phyloP scores from a whole-genome alignment of 2,888 invertebrate species.

The Itoplectis maculator region DNA sequence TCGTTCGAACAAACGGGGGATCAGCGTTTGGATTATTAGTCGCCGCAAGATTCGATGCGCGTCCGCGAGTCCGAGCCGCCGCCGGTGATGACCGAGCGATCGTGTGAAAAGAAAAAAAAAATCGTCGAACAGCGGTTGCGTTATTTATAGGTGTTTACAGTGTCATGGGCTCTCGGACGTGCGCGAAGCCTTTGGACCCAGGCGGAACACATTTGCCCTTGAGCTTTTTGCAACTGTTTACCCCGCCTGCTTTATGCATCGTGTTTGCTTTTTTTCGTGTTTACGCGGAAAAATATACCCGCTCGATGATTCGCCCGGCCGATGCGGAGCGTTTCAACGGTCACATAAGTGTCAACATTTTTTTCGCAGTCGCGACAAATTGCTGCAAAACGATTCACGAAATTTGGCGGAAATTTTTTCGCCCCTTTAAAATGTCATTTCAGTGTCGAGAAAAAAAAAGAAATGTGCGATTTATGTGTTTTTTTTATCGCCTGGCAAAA shows the following conservation, averaged over 20 bases:
- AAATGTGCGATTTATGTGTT: no score
- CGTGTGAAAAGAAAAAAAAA: no score
- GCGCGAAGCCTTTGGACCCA: not conserved
- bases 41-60: constrained; percentile 16
- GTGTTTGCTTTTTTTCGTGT: not conserved
- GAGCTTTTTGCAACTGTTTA: not conserved
- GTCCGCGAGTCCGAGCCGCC: not conserved
- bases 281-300: not conserved
- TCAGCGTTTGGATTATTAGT: constrained; percentile 43
- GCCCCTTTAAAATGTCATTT: no score
- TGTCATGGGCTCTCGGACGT: not conserved
- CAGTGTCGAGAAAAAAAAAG: no score
- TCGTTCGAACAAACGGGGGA: constrained; percentile 34
- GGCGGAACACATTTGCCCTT: not conserved
- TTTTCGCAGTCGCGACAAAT: no score
- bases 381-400: no score
- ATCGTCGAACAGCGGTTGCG: not conserved
- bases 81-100: no score
- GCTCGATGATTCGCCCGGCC: no score
- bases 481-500: no score
- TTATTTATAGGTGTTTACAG: constrained; percentile 13
- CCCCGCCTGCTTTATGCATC: constrained; percentile 12
- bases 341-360: no score
- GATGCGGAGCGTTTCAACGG: no score
- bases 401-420: no score